Conservation (phyloP, 2,113 vertebrate species). For the Lipotes vexillifer region DNA sequence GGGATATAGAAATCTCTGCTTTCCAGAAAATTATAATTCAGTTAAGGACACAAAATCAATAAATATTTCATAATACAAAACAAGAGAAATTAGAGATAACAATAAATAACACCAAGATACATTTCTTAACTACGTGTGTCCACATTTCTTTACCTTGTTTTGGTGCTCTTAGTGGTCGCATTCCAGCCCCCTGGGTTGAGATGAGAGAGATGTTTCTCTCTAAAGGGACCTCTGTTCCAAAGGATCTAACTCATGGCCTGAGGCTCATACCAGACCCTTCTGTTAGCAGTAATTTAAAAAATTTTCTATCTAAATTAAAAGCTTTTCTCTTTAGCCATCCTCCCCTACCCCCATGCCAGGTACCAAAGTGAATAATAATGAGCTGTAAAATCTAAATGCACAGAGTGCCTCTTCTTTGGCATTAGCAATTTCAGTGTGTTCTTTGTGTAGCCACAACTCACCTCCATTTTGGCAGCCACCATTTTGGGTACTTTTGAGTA, state of each 20-base stretch:
- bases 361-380: background rate
- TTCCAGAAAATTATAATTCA: background rate
- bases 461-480: background rate
- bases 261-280: slow-evolving; percentile 22
- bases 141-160: background rate
- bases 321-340: slow-evolving; percentile 8
- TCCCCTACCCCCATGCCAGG: background rate
- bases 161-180: background rate
- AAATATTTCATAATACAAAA: background rate
- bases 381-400: background rate
- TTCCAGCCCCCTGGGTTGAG: background rate
- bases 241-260: slow-evolving; percentile 63
- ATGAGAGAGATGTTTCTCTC: background rate
- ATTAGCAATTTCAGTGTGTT: background rate
- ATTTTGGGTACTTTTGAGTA: background rate
- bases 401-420: background rate
- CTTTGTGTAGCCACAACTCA: background rate
- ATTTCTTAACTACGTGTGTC: background rate
- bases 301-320: slow-evolving; percentile 68
- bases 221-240: slow-evolving; percentile 8
- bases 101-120: background rate
- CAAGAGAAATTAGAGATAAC: background rate
- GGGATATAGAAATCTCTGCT: background rate
- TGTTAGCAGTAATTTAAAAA: background rate
- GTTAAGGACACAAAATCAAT: slow-evolving; percentile 13